phyloP scores from a whole-genome alignment of 2,888 invertebrate species.

The Eilema depressum region DNA sequence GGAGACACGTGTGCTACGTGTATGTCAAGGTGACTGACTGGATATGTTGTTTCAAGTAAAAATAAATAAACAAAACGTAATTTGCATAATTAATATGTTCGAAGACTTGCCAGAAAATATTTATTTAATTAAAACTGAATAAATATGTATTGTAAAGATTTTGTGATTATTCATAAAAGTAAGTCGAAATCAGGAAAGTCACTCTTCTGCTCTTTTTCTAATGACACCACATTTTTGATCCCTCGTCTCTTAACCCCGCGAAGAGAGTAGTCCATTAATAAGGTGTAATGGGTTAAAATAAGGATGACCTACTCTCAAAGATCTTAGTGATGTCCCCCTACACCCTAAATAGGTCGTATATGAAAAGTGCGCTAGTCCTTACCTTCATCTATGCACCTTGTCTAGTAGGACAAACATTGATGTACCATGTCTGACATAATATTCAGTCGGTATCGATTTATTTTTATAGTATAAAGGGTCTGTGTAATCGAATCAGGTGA shows the following conservation, averaged over 20 bases:
- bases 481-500: conserved; percentile 75
- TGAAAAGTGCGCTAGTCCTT: neutral
- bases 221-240: no score
- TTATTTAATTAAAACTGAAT: no score
- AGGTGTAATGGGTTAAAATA: no score
- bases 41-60: neutral
- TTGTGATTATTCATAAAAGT: no score
- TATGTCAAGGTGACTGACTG: neutral
- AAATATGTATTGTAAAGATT: no score
- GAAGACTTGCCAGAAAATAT: neutral
- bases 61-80: neutral
- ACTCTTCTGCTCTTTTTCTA: no score
- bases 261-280: no score
- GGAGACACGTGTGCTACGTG: neutral
- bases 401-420: conserved; percentile 17
- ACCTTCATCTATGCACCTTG: neutral
- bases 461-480: conserved; percentile 60
- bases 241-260: no score
- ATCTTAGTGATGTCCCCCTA: no score
- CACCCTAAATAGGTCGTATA: no score
- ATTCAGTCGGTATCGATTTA: conserved; percentile 50
- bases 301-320: no score
- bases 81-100: neutral
- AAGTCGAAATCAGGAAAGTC: no score
- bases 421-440: conserved; percentile 42